phyloP scores from a whole-genome alignment of 2,113 vertebrate species.

The Laticauda colubrina region DNA sequence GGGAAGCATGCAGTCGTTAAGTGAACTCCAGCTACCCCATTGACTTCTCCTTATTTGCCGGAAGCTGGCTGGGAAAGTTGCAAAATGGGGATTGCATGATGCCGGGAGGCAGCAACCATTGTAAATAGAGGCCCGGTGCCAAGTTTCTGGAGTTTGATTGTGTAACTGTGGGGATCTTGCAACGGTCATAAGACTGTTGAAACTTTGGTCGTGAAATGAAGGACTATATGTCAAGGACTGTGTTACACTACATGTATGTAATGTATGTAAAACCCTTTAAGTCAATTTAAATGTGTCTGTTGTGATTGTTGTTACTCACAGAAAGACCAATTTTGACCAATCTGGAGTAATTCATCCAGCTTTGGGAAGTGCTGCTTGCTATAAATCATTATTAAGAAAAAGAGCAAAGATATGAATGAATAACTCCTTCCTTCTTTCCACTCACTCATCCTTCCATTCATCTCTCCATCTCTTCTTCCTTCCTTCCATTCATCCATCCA shows the following conservation, averaged over 20 bases:
- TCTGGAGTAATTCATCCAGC: too few species aligned
- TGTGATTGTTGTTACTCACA: too few species aligned
- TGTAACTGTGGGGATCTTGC: too few species aligned
- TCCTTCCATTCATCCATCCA: background rate
- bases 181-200: too few species aligned
- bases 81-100: rapidly evolving
- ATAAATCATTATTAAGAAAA: background rate
- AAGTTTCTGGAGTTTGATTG: background rate
- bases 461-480: too few species aligned
- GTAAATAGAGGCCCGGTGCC: background rate
- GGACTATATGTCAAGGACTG: too few species aligned
- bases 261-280: background rate
- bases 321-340: too few species aligned
- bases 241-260: too few species aligned
- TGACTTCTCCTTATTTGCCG: background rate
- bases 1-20: background rate
- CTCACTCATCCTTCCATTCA: background rate
- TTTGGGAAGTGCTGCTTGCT: background rate
- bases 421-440: background rate
- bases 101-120: rapidly evolving
- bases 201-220: too few species aligned
- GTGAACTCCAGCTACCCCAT: background rate
- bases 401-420: background rate
- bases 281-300: too few species aligned
- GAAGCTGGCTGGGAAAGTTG: background rate